Evolutionary conservation across 1,140 invertebrate species (phyloP).

Genomic region (Pteromalus puparum): DNA sequence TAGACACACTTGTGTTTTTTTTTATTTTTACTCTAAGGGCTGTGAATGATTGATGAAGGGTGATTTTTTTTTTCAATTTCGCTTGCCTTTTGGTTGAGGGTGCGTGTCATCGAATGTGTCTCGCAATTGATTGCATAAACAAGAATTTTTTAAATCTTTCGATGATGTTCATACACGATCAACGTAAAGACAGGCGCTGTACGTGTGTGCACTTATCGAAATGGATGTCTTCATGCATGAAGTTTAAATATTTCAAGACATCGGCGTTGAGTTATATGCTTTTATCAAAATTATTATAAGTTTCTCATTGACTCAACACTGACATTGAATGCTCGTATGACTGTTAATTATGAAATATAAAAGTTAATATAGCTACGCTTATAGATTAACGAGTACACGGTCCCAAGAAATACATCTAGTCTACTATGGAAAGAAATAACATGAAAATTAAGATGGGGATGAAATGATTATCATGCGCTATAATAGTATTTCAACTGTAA

Average conservation of each 20-base stretch:
- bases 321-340: not conserved
- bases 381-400: not conserved
- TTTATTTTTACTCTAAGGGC: slow-evolving; percentile 3
- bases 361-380: not conserved
- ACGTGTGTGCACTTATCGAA: not conserved
- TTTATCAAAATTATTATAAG: not conserved
- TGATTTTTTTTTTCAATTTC: too few relatives aligned
- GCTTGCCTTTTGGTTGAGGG: too few relatives aligned
- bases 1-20: not conserved
- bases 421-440: not conserved
- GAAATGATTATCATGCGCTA: not conserved
- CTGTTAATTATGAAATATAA: not conserved
- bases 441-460: not conserved
- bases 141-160: too few relatives aligned
- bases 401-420: slow-evolving; percentile 14
- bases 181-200: not conserved
- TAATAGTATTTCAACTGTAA: not conserved
- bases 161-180: too few relatives aligned
- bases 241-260: too few relatives aligned
- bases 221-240: too few relatives aligned
- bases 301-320: not conserved
- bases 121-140: too few relatives aligned
- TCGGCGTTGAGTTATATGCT: not conserved
- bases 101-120: too few relatives aligned
- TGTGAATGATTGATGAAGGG: too few relatives aligned